Evolutionary conservation across 2,888 invertebrate genomes (phyloP), one percentile per base, ranked within the genome.

Genomic region (Caenorhabditis sinica): DNA sequence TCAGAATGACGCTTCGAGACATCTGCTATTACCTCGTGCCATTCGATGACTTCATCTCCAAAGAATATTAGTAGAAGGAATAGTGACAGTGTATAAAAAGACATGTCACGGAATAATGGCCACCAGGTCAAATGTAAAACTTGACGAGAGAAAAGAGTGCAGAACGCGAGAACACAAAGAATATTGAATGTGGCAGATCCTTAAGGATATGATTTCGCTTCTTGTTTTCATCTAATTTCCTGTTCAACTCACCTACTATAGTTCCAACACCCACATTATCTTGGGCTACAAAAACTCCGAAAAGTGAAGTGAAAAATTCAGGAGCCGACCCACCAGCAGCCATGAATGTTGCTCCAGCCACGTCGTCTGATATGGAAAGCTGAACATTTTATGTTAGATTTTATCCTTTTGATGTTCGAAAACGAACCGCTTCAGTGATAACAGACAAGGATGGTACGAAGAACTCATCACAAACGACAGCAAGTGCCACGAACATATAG

Each of bases 381-480:
- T 90, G 56, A 80, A 77, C 13, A 40, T 49, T 28, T n/a, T 17
- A 30, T 6, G 9, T 6, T 15, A 5, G 4, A 53, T 13, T n/a
- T 15, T 23, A 25, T 8, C 33, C 0, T 9, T 17, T 9, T 8
- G 20, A 3, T 65, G 28, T 5, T 25, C 2, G 1, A 30, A n/a
- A 49, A 69, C 87, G 60, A 20, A 89, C 89, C 66, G 96, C 96
- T 94, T 97, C 97, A 93, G 97, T 98, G 94, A 97, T 97, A 91
- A 97, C 97, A 94, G 97, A 97, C 93, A 98, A 95, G 89, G 97
- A 95, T 82, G 98, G 98, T 92, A 98, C 97, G 95, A 98, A 98
- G 95, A 98, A 98, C 95, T 98, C 98, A 94, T 98, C 98, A 95
- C 98, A 98, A 91, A 98, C 98, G 93, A 98, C 96, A 87, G 98